These are phyloP conservation scores for Irena cyanogastra DNA, from an alignment of 2,113 vertebrate genomes.

Conservation along the genomic window DNA sequence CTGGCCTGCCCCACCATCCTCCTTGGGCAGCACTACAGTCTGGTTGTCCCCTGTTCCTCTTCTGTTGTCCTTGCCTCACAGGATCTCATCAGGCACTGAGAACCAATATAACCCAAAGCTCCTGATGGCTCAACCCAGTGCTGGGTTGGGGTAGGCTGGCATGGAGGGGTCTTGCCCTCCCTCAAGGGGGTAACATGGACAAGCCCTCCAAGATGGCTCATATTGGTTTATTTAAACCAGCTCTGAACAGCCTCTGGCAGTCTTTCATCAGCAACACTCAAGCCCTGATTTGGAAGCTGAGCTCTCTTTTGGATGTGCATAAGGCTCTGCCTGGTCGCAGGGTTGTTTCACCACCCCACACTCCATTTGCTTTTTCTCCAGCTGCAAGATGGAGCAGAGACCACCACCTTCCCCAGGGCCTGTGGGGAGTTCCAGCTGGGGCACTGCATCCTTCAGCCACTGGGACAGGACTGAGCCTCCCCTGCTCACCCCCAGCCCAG, in stretches of 20 bases:
- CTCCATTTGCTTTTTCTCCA: not conserved
- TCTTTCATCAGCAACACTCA: not conserved
- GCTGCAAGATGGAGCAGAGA: not conserved
- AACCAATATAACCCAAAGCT: not conserved
- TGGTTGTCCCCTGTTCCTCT: not conserved
- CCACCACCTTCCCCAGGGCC: not conserved
- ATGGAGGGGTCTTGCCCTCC: not conserved
- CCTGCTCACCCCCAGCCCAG: rapidly evolving
- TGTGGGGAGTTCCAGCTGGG: not conserved
- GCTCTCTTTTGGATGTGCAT: not conserved
- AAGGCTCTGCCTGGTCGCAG: not conserved
- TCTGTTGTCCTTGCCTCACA: rapidly evolving
- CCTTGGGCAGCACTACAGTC: not conserved
- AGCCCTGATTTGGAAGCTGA: not conserved
- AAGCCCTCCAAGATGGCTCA: not conserved
- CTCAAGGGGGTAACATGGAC: not conserved
- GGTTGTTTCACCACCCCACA: not conserved
- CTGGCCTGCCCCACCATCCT: not conserved
- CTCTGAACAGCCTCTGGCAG: not conserved
- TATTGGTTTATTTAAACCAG: not conserved
- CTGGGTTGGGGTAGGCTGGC: not conserved
- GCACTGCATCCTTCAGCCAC: rapidly evolving
- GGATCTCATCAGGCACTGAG: not conserved
- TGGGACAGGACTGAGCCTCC: not conserved
- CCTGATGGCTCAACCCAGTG: rapidly evolving